Base-by-base conservation (phyloP, 2,888 invertebrate genomes). In the Drosophila lacicola region DNA sequence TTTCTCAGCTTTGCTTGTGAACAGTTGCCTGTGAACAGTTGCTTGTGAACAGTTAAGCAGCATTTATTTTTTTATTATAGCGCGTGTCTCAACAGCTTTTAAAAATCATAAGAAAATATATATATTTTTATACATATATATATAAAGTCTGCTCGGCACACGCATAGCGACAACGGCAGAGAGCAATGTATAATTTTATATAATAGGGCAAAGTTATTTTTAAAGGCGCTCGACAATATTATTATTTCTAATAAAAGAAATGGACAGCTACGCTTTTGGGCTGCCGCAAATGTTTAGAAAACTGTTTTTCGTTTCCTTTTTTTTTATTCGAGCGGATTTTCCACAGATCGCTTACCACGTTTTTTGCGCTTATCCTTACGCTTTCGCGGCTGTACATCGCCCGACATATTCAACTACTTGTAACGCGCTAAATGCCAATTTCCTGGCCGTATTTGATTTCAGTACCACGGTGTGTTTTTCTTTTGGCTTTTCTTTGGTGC, bases 301-400 rank as follows among this genome's bases (percentile, higher is more conserved):
- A 53, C 51, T 39, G 14, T 34, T 45, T 41, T 41, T 25, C 25
- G 25, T 25, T 25, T 25, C 25, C 1, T 25, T 25, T 6, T 25
- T 25, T 29, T 29, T 2, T 2, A 9, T 55, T 17, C n/a, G 19
- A 44, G 36, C 25, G 47, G 39, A 14, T 10, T 9, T 42, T 56
- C 11, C 5, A 17, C 25, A 25, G 3, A 6, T 6, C 58, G 83
- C 91, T 90, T 83, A 93, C 94, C 96, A 89, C 97, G 96, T 95
- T 96, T 97, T 93, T 95, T 86, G 78, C 90, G 96, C 93, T 96
- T 97, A 92, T 97, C 96, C 93, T 96, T 96, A 87, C 97, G 95
- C 93, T 96, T 97, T 90, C 96, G 95, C 91, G 96, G 96, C 93
- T 97, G 97, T 88, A 96, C 96, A 93, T 97, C 97, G 88, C 96